Evolutionary conservation across 2,797 vertebrate genomes (phyloP).

Genomic region (Hybognathus amarus): DNA sequence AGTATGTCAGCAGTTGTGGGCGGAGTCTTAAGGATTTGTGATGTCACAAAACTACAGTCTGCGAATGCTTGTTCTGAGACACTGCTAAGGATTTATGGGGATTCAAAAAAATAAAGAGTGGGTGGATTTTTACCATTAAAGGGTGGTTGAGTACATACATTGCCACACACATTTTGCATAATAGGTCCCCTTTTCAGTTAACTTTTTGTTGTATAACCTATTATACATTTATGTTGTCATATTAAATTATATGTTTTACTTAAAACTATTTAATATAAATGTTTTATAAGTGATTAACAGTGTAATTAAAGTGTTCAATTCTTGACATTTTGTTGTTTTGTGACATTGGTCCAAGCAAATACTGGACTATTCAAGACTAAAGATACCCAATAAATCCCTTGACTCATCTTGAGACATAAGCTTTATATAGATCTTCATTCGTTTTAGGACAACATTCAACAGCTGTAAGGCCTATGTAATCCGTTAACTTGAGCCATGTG

Average conservation of each 20-base stretch:
- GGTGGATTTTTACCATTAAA: too few relatives aligned
- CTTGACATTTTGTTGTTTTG: neutral
- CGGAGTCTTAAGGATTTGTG: too few relatives aligned
- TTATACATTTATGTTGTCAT: neutral
- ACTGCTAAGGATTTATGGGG: too few relatives aligned
- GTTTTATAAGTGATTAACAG: neutral
- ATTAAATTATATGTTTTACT: neutral
- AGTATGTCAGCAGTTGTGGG: too few relatives aligned
- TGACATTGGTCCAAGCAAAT: neutral
- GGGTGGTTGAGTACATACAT: too few relatives aligned
- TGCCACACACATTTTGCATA: too few relatives aligned
- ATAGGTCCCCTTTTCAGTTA: neutral
- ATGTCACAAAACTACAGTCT: too few relatives aligned
- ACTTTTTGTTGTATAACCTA: neutral
- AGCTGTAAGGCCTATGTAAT: constrained; percentile 5
- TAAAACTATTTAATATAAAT: neutral
- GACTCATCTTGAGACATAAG: neutral
- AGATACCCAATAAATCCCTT: too few relatives aligned
- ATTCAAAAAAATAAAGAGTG: too few relatives aligned
- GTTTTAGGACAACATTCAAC: constrained; percentile 13
- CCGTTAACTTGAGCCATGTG: neutral
- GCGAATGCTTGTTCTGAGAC: too few relatives aligned
- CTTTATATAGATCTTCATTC: neutral
- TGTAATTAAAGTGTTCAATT: neutral
- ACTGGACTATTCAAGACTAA: too few relatives aligned